These are phyloP conservation scores for Aleiodes alternator DNA, from an alignment of 2,888 invertebrate genomes.

Conservation along the genomic window DNA sequence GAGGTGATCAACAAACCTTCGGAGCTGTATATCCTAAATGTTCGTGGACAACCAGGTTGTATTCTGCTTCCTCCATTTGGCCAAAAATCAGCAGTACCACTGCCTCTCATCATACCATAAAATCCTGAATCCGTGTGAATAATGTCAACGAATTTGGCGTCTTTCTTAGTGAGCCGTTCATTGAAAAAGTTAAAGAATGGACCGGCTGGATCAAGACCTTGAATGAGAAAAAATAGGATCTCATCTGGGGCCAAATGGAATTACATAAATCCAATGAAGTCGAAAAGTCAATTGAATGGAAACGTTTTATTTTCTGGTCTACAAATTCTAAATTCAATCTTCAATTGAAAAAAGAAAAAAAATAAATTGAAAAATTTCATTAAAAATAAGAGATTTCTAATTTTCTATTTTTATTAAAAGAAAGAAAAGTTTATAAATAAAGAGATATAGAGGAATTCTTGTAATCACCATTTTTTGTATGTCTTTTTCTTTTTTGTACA, in stretches of 20 bases:
- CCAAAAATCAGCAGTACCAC: constrained; percentile 76
- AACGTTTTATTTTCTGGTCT: not conserved
- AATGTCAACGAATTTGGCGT: constrained; percentile 76
- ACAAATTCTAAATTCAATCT: no score
- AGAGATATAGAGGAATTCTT: no score
- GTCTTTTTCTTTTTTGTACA: no score
- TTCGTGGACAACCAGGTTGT: constrained; percentile 76
- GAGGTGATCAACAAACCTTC: constrained; percentile 33
- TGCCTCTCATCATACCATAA: constrained; percentile 69
- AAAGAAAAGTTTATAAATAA: no score
- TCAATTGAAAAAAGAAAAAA: no score
- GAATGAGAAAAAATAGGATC: not conserved
- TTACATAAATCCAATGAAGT: not conserved
- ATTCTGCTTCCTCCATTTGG: constrained; percentile 76
- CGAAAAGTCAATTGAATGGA: not conserved
- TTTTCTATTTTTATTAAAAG: no score
- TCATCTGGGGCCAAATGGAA: not conserved
- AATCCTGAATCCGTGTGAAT: constrained; percentile 77
- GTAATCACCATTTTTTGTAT: no score
- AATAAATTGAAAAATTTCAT: no score
- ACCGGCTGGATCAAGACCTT: constrained; percentile 76
- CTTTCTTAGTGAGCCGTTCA: constrained; percentile 63
- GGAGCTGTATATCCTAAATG: constrained; percentile 26
- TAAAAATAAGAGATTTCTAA: no score
- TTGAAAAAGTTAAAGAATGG: constrained; percentile 75